phyloP scores from a whole-genome alignment of 1,140 invertebrate genomes.

The Zelostemma sp. region DNA sequence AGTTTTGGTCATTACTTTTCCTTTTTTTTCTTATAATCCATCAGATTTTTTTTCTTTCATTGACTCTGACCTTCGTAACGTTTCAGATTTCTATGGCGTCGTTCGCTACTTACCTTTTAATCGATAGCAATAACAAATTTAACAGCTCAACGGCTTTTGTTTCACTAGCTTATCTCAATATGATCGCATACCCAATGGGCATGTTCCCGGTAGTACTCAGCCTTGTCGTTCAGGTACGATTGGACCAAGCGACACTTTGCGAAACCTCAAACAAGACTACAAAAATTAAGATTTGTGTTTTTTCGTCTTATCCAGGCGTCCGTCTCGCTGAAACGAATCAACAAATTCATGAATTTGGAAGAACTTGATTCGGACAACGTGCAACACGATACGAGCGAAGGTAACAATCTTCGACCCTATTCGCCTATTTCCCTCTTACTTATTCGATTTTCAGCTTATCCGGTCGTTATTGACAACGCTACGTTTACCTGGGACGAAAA shows the following conservation, averaged over 20 bases:
- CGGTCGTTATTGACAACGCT: slow-evolving; percentile 83
- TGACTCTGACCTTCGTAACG: too few relatives aligned
- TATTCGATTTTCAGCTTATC: slow-evolving; percentile 71
- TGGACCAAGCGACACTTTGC: background rate
- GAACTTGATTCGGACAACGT: slow-evolving; percentile 85
- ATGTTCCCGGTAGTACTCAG: slow-evolving; percentile 91
- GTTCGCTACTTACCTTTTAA: slow-evolving; percentile 91
- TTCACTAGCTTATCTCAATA: slow-evolving; percentile 97
- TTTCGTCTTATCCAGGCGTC: slow-evolving; percentile 72
- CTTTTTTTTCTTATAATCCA: background rate
- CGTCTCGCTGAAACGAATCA: slow-evolving; percentile 86
- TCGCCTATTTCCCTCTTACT: background rate
- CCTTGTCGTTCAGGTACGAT: slow-evolving; percentile 89
- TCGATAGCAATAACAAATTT: slow-evolving; percentile 83
- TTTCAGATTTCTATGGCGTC: slow-evolving; percentile 90
- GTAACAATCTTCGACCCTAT: slow-evolving; percentile 71
- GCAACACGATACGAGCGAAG: slow-evolving; percentile 79
- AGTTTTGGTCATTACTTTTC: slow-evolving; percentile 80
- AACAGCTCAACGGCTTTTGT: slow-evolving; percentile 95
- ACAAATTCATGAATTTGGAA: slow-evolving; percentile 91
- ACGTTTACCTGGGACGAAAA: slow-evolving; percentile 82
- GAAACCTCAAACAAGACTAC: too few relatives aligned
- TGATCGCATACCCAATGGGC: slow-evolving; percentile 92
- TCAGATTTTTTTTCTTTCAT: background rate
- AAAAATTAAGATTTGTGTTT: slow-evolving; percentile 12